Percentiles rank a stretch among this genome's conserved stretches.
These are phyloP conservation scores for Phortica okadai DNA, from an alignment of 2,888 invertebrate species.

Conservation along the genomic window DNA sequence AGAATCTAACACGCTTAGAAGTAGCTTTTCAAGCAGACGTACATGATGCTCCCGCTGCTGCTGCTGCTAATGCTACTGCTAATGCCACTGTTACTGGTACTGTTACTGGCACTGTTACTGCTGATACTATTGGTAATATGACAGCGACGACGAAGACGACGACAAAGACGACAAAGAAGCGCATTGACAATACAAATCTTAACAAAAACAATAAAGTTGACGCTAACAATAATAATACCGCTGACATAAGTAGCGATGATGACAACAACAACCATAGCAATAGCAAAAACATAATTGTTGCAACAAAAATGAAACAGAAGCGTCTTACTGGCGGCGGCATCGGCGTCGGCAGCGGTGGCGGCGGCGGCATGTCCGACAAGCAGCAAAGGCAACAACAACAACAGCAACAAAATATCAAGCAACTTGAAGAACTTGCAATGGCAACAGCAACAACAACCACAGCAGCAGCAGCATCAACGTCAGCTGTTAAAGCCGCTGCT, in stretches of 20 bases:
- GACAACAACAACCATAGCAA: neutral
- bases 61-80: neutral
- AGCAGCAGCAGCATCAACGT: conserved; percentile 32
- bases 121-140: neutral
- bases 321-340: conserved; percentile 13
- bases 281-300: neutral
- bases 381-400: neutral
- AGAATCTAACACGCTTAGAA: conserved; percentile 57
- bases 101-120: too few relatives aligned
- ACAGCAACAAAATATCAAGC: neutral
- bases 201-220: too few relatives aligned
- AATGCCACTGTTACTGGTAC: neutral
- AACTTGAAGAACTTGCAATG: neutral
- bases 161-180: conserved; percentile 8
- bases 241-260: conserved; percentile 12
- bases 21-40: conserved; percentile 43
- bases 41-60: neutral
- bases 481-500: conserved; percentile 55
- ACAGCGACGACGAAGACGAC: conserved; percentile 30
- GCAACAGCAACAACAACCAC: conserved; percentile 3
- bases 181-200: too few relatives aligned
- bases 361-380: neutral
- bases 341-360: neutral
- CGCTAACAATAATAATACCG: conserved; percentile 26
- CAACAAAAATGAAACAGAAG: neutral